Evolutionary conservation across 2,888 invertebrate genomes (phyloP).

Genomic region (Amblyjoppa fuscipennis): DNA sequence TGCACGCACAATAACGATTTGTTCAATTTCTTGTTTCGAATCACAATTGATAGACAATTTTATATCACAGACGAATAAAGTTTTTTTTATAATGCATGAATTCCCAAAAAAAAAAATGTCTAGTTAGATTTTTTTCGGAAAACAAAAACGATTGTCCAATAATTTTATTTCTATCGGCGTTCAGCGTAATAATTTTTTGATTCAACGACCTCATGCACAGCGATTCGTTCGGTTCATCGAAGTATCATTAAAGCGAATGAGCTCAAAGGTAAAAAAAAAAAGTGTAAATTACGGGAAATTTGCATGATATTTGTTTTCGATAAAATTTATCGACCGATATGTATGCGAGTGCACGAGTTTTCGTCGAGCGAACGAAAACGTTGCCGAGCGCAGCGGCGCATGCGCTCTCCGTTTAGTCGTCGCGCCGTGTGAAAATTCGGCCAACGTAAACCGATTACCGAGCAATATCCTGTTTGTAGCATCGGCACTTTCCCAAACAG

Average conservation of each 20-base stretch:
- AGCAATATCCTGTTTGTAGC: conserved; percentile 66
- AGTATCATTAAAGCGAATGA: too few relatives aligned
- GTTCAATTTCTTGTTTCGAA: background rate
- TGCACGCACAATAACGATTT: background rate
- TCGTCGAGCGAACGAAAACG: background rate
- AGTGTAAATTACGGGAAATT: too few relatives aligned
- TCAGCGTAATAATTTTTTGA: too few relatives aligned
- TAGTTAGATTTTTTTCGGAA: background rate
- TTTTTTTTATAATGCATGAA: background rate
- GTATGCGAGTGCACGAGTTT: background rate
- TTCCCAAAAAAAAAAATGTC: background rate
- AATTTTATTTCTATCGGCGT: too few relatives aligned
- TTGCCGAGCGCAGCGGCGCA: background rate
- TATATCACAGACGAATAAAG: background rate
- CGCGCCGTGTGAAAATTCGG: conserved; percentile 53
- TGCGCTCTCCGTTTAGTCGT: conserved; percentile 16
- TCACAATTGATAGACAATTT: background rate
- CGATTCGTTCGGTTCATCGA: background rate
- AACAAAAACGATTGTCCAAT: background rate
- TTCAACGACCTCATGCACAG: background rate
- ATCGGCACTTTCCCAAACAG: conserved; percentile 59
- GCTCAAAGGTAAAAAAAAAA: too few relatives aligned
- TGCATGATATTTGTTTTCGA: too few relatives aligned
- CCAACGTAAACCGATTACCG: conserved; percentile 67
- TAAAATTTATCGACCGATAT: too few relatives aligned